A percentile compares a stretch with the other conserved stretches of the same genome.
These are phyloP conservation scores for Epicampocera succincta DNA, from an alignment of 2,888 invertebrate species.

Conservation along the genomic window DNA sequence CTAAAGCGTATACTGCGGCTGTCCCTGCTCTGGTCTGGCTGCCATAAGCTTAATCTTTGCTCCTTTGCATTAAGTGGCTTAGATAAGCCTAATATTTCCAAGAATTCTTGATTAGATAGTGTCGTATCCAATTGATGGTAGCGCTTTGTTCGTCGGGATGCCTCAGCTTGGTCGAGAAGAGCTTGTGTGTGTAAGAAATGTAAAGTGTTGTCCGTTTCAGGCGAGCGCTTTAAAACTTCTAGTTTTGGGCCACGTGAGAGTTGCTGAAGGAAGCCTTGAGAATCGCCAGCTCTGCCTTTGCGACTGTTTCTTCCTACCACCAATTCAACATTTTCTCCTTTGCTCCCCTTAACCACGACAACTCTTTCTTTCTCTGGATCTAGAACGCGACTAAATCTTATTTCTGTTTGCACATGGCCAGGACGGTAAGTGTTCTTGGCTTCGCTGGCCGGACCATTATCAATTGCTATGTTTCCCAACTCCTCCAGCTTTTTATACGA, in stretches of 20 bases:
- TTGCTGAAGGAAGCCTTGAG: slow-evolving; percentile 75
- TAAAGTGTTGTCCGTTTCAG: background rate
- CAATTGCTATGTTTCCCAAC: background rate
- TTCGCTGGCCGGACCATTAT: slow-evolving; percentile 6
- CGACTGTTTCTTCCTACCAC: slow-evolving; percentile 78
- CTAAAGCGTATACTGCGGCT: slow-evolving; percentile 37
- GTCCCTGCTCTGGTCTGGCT: slow-evolving; percentile 33
- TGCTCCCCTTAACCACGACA: slow-evolving; percentile 88
- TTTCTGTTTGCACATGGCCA: slow-evolving; percentile 82
- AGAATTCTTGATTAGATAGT: slow-evolving; percentile 74
- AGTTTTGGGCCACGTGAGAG: slow-evolving; percentile 73
- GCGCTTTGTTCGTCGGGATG: slow-evolving; percentile 72
- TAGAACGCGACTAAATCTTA: slow-evolving; percentile 89
- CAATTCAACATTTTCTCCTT: slow-evolving; percentile 89
- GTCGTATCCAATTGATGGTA: slow-evolving; percentile 74
- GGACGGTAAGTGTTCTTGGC: slow-evolving; percentile 20
- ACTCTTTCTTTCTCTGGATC: slow-evolving; percentile 89
- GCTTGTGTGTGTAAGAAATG: slow-evolving; percentile 75
- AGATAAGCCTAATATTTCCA: slow-evolving; percentile 75
- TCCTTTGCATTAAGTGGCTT: slow-evolving; percentile 68
- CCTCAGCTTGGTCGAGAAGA: slow-evolving; percentile 75
- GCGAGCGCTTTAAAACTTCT: background rate
- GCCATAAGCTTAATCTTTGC: slow-evolving; percentile 68
- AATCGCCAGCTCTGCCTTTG: slow-evolving; percentile 74
- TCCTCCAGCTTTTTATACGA: slow-evolving; percentile 14